phyloP scores from a whole-genome alignment of 1,140 invertebrate genomes.

The Alviniconcha marisindica region DNA sequence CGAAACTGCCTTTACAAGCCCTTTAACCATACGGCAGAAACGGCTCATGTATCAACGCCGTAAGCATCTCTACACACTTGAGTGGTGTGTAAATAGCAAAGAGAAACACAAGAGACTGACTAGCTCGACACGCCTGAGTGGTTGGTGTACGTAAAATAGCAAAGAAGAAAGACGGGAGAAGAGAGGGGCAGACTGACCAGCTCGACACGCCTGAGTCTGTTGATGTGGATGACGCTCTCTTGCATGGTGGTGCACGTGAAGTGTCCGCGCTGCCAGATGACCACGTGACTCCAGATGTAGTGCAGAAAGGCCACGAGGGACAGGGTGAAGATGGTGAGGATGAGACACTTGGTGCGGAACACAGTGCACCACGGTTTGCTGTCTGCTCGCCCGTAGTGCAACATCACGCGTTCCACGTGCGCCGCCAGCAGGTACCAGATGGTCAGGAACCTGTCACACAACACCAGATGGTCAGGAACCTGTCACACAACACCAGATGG shows the following conservation, averaged over 20 bases:
- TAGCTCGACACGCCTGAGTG: no score
- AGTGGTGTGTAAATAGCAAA: no score
- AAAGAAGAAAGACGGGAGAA: neutral
- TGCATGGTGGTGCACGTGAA: constrained; percentile 7
- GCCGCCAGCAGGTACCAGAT: constrained; percentile 29
- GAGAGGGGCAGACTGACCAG: neutral
- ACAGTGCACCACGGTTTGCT: constrained; percentile 34
- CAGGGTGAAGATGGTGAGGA: constrained; percentile 18
- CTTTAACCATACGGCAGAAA: no score
- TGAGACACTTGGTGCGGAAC: constrained; percentile 39
- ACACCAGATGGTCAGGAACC: no score
- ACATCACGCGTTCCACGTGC: constrained; percentile 26
- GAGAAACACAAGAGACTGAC: no score
- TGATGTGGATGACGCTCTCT: constrained; percentile 13
- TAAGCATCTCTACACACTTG: no score
- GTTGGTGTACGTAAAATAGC: neutral
- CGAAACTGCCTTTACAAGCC: no score
- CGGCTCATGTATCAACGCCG: no score
- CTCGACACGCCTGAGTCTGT: neutral
- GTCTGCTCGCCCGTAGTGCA: constrained; percentile 5
- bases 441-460: constrained; percentile 27
- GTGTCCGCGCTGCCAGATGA: neutral
- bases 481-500: no score
- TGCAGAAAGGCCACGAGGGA: constrained; percentile 34
- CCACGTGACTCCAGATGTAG: constrained; percentile 39